Base-by-base conservation (phyloP, 2,113 vertebrate genomes). In the Sylvia atricapilla region DNA sequence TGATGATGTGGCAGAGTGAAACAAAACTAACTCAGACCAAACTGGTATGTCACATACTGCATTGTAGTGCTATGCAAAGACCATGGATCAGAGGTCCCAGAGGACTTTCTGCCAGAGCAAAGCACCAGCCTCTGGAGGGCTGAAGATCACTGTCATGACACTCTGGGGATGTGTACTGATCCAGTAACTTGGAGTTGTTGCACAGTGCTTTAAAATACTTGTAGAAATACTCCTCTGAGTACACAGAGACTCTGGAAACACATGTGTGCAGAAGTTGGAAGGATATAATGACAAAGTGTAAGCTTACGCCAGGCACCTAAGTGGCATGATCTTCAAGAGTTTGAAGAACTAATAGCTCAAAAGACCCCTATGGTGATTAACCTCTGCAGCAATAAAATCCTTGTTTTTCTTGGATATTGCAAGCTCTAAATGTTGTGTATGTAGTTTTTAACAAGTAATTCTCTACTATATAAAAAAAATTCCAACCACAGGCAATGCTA, bases 131-230 rank as follows among this genome's bases (percentile, higher is more conserved):
- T 15, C 23, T 35, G 43, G 12, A 67, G 43, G 53, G 35, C 21
- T 67, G 39, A 70, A 59, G 15, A 66, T n/a, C 9, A 37, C 30
- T 23, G 50, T 5, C 0, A 0, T 28, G 25, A n/a, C 46, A 46
- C 39, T 70, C 21, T 35, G 27, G 69, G 30, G 19, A 35, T 33
- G 27, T 2, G 10, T 33, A 28, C 18, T 15, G 37, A 76, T 33
- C 23, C 64, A 66, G n/a, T 30, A 91, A 52, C 24, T 24, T 14
- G 21, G 39, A 87, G 49, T 15, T 50, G 1, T 37, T 50, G 20
- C 58, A 60, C 5, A 44, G 15, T 31, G 33, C 27, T 70, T 39
- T 28, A 49, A 46, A 85, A 64, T 22, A 68, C n/a, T 90, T 73
- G 62, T 35, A 62, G 47, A 72, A 79, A 66, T 59, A 52, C 13